phyloP scores from a whole-genome alignment of 2,888 invertebrate genomes.

The Danaus chrysippus region DNA sequence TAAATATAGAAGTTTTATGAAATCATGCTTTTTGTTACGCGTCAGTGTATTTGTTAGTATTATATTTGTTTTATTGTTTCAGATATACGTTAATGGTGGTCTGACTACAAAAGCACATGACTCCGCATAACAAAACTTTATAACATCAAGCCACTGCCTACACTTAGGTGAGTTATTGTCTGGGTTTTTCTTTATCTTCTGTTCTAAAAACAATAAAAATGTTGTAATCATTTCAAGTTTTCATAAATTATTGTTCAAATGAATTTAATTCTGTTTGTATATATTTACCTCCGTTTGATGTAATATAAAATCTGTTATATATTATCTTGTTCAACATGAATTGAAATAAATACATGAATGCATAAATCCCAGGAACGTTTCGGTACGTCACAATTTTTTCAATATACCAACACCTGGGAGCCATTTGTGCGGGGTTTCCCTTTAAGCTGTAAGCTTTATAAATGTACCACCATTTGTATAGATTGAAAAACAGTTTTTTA shows the following conservation, averaged over 20 bases:
- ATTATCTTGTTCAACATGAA: not conserved
- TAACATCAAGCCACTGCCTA: constrained; percentile 67
- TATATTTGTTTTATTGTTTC: constrained; percentile 52
- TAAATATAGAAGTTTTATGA: no score
- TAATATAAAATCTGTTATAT: no score
- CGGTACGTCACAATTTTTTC: constrained; percentile 75
- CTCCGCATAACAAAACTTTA: constrained; percentile 50
- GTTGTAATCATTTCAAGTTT: constrained; percentile 1
- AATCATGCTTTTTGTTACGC: constrained; percentile 9
- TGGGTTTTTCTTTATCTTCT: constrained; percentile 1
- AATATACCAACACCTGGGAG: constrained; percentile 74
- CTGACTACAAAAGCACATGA: constrained; percentile 53
- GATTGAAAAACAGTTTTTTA: constrained; percentile 73
- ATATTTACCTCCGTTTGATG: no score
- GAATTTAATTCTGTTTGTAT: not conserved
- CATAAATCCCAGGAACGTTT: constrained; percentile 51
- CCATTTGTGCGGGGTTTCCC: constrained; percentile 60
- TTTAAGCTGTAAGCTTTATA: constrained; percentile 70
- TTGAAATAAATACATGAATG: constrained; percentile 19
- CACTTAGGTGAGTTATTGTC: constrained; percentile 59
- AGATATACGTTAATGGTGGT: constrained; percentile 44
- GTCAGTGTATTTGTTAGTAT: constrained; percentile 13
- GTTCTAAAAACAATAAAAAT: constrained; percentile 1
- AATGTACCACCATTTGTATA: constrained; percentile 74
- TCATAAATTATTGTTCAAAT: not conserved